Base-by-base conservation (phyloP, 2,888 invertebrate species). In the Acleris laterana region DNA sequence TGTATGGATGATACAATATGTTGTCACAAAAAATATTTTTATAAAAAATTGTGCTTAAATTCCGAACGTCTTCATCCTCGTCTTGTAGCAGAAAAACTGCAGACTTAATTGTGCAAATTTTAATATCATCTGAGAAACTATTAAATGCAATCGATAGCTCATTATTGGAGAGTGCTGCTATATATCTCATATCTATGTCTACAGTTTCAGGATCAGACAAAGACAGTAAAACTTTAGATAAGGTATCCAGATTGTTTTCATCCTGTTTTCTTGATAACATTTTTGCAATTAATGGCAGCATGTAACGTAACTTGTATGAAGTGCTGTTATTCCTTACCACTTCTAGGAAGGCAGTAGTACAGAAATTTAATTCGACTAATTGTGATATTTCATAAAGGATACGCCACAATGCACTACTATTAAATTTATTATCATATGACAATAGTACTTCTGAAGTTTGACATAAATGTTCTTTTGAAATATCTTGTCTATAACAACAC, bases 11-110 rank as follows among this genome's bases (percentile, higher is more conserved):
- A 42, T 78, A 59, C 48, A 72, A 46, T 22, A 50, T 51, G 25
- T 73, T 44, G 7, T 70, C 65, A 53, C 77, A 74, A 20, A 51
- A 76, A 28, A 87, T 60, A 70, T 79, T 82, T 70, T 75, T 80
- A 69, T 85, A 88, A 71, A 84, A 90, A 50, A 79, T 68, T 5
- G 86, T 83, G 77, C 87, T 85, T 28, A 81, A 68, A 71, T 86
- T 86, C 72, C 94, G 88, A 16, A 94, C 84, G 71, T 90, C 88
- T 62, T 87, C 83, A 73, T 94, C 89, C 75, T 94, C 94, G 79
- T 94, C 94, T 83, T 93, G 94, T 50, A 94, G 74, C 5, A 94
- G 79, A 49, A 87, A 79, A n/a, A 93, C 75, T 58, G 84, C 88
- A 51, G 89, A 80, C 76, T 87, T 83, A 44, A 93, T 81, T 56